These are phyloP conservation scores for Girardia tigrina DNA, from an alignment of 2,888 invertebrate species.

Conservation along the genomic window DNA sequence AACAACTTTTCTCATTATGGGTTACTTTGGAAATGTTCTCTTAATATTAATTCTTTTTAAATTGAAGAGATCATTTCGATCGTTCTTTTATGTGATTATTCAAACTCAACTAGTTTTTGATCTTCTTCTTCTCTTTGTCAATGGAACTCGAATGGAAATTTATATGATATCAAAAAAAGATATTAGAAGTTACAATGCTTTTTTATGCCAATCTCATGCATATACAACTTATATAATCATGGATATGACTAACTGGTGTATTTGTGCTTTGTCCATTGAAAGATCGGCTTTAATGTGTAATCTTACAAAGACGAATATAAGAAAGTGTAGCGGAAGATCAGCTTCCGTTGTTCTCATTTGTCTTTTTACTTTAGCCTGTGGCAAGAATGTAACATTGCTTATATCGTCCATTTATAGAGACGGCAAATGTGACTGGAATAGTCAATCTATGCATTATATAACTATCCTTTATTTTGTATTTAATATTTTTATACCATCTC, in stretches of 20 bases:
- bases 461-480: background rate
- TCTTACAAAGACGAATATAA: background rate
- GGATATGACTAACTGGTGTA: conserved; percentile 1
- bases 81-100: background rate
- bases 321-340: background rate
- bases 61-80: background rate
- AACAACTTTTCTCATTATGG: background rate
- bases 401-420: background rate
- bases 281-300: background rate
- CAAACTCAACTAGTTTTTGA: background rate
- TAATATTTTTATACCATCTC: background rate
- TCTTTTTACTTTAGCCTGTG: background rate
- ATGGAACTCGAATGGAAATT: background rate
- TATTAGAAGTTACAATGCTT: background rate
- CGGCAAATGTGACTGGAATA: background rate
- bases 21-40: background rate
- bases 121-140: background rate
- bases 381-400: background rate
- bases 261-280: background rate
- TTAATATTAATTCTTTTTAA: background rate
- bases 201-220: conserved; percentile 2
- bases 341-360: background rate
- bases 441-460: background rate
- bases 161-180: background rate
- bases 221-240: background rate